phyloP scores from a whole-genome alignment of 2,888 invertebrate genomes.

The Folsomia manolachei region DNA sequence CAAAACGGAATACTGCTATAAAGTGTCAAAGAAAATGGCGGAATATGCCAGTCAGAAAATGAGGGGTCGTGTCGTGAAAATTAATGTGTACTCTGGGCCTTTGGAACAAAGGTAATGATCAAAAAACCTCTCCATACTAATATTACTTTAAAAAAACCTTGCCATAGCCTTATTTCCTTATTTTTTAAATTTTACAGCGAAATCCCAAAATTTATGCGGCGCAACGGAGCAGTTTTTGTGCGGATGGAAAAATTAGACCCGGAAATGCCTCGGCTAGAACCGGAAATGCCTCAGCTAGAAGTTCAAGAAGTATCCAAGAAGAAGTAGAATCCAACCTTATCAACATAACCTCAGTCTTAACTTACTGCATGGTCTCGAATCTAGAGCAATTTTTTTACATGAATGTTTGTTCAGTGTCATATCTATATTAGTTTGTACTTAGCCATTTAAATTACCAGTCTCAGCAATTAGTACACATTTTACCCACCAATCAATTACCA shows the following conservation, averaged over 20 bases:
- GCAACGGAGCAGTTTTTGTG: constrained; percentile 1
- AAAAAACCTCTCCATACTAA: too few species aligned
- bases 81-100: constrained; percentile 35
- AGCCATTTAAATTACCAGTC: not conserved
- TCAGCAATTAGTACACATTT: not conserved
- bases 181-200: constrained; percentile 18
- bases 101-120: constrained; percentile 22
- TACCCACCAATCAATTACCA: too few species aligned
- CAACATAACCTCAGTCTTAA: too few species aligned
- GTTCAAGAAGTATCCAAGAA: not conserved
- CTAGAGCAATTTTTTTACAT: not conserved
- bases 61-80: constrained; percentile 22
- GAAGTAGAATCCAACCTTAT: not conserved
- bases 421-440: not conserved
- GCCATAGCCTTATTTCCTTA: too few species aligned
- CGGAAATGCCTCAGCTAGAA: not conserved
- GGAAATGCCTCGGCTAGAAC: not conserved
- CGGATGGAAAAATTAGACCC: not conserved
- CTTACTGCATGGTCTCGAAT: not conserved
- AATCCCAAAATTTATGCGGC: constrained; percentile 41
- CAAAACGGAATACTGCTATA: constrained; percentile 36
- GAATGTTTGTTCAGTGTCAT: not conserved
- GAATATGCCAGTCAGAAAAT: constrained; percentile 23
- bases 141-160: too few species aligned
- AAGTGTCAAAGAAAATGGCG: constrained; percentile 19